phyloP scores from a whole-genome alignment of 2,797 vertebrate genomes.

The Acropternis orthonyx region DNA sequence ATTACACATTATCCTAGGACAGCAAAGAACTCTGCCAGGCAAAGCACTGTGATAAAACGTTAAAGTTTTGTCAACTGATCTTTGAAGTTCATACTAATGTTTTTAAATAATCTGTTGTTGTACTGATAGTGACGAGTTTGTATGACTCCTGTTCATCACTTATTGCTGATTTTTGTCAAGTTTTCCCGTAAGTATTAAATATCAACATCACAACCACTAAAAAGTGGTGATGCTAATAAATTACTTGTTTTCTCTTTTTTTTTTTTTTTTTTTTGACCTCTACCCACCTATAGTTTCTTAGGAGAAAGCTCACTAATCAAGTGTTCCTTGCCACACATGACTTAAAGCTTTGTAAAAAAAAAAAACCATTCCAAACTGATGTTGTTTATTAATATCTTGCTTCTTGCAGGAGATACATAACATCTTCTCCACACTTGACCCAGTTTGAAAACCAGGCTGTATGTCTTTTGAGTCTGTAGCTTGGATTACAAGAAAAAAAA shows the following conservation, averaged over 20 bases:
- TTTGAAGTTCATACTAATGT: not conserved
- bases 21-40: not conserved
- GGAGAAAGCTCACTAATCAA: not conserved
- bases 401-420: not conserved
- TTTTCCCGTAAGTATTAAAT: not conserved
- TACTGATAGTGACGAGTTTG: not conserved
- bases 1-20: fast-evolving
- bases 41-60: not conserved
- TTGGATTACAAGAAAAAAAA: slow-evolving; percentile 67
- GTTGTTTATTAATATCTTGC: slow-evolving; percentile 20
- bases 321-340: not conserved
- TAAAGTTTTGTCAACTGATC: not conserved
- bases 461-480: slow-evolving; percentile 56
- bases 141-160: not conserved
- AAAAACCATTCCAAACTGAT: not conserved
- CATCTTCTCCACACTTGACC: slow-evolving; percentile 61
- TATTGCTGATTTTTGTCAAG: not conserved
- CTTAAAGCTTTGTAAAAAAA: not conserved
- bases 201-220: not conserved
- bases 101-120: not conserved
- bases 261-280: not conserved
- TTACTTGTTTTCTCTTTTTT: not conserved
- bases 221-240: not conserved
- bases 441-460: slow-evolving; percentile 44
- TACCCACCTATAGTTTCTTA: not conserved